A percentile compares a stretch with the other conserved stretches of the same genome.
Conservation (phyloP, 2,797 vertebrate species). For the Chelonia mydas region DNA sequence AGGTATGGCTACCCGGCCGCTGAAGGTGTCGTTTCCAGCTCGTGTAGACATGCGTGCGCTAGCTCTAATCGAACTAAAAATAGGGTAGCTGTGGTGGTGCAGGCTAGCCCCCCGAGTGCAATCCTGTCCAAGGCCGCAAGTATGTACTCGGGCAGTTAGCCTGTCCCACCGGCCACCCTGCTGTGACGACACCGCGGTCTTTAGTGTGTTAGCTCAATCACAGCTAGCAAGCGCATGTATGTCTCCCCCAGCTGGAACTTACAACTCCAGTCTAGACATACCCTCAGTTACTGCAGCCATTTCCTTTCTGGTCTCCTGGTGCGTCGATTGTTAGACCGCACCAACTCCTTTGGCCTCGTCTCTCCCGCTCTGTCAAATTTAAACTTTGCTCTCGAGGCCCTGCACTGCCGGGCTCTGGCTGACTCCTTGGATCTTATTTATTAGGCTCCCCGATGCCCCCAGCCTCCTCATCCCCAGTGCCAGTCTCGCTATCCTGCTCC, state of each 20-base stretch:
- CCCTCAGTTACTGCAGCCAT: no score
- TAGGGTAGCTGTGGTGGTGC: not conserved
- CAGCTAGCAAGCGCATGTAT: no score
- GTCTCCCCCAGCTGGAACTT: no score
- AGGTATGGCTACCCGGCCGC: not conserved
- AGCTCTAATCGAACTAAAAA: no score
- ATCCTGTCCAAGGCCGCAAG: not conserved
- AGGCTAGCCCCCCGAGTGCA: not conserved
- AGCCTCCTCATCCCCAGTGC: constrained; percentile 22
- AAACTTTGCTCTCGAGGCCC: not conserved
- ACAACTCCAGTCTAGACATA: no score
- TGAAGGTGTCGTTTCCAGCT: not conserved
- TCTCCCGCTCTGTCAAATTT: not conserved
- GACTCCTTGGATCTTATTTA: not conserved
- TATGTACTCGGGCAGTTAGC: not conserved
- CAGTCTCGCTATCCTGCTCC: constrained; percentile 8
- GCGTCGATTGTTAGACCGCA: not conserved
- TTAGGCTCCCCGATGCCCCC: not conserved
- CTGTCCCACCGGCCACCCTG: no score
- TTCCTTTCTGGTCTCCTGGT: not conserved
- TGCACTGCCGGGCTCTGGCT: not conserved
- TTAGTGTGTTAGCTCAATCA: no score
- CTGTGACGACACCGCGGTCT: not conserved
- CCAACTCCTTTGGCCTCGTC: not conserved
- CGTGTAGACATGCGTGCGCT: no score